Conservation (phyloP, 2,797 vertebrate genomes). For the Chiloscyllium punctatum region DNA sequence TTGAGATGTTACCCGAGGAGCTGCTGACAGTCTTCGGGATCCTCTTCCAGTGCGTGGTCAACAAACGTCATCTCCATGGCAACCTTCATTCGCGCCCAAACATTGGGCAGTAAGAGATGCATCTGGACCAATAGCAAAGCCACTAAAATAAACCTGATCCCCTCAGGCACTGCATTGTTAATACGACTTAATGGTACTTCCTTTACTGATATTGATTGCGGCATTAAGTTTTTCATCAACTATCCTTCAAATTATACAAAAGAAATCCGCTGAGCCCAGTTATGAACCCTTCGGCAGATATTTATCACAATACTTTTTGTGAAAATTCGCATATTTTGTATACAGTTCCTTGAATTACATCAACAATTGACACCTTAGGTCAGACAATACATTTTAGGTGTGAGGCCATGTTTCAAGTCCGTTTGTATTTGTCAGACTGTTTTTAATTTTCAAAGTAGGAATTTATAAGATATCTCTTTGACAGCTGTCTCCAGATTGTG, state of each 20-base stretch:
- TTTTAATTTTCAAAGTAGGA: no score
- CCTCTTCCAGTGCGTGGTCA: background rate
- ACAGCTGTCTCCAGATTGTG: no score
- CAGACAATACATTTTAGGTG: no score
- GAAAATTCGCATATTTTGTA: background rate
- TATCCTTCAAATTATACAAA: background rate
- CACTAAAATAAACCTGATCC: background rate
- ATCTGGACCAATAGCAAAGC: conserved; percentile 35
- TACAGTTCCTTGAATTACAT: background rate
- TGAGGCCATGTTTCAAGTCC: no score
- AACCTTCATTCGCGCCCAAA: background rate
- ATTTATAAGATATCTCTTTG: no score
- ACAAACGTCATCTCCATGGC: background rate
- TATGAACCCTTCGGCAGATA: no score
- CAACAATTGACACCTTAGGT: no score
- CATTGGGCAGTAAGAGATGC: background rate
- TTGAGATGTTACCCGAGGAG: background rate
- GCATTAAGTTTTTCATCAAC: background rate
- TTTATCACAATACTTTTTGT: background rate
- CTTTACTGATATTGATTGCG: background rate
- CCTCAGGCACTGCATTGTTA: background rate
- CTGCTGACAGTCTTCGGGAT: background rate
- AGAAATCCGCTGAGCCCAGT: background rate
- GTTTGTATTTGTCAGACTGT: no score
- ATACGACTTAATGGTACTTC: background rate